Evolutionary conservation across 1,140 invertebrate genomes (phyloP), one percentile per base, ranked within the genome.

Genomic region (Drosophila grimshawi): DNA sequence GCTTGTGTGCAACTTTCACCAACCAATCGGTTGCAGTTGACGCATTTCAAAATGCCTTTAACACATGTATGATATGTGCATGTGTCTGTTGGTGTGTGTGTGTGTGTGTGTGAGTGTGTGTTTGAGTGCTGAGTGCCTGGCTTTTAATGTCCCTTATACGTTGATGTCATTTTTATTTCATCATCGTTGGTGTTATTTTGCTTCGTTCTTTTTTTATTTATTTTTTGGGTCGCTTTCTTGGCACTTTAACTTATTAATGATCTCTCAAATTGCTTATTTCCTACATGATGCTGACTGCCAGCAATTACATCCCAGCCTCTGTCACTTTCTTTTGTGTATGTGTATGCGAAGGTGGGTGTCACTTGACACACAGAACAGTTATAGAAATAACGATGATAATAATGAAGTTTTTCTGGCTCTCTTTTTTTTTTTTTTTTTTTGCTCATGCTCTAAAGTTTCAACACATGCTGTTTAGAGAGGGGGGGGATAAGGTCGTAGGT

Each of bases 251-350:
- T 89, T 89, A 89, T 89, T 89, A 89, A 89, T 89, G 85, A 89
- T 89, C 85, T 89, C 85, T 83, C 85, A 89, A 89, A 89, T 89
- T 89, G 85, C 85, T 89, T 89, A 89, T 89, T 89, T 89, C 85
- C 85, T 90, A 89, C 85, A 89, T 78, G 61, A 79, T 79, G 80
- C 80, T 83, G 81, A 57, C 73, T 78, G 77, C 46, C 77, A 80
- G 77, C 80, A 88, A 88, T 89, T 89, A 88, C 82, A 77, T 76
- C 71, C 67, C 73, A 59, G 78, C 55, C 59, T 61, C 49, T 67
- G 62, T 41, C 45, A 43, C 37, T 51, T 35, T 27, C 66, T 68
- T 60, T 68, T 29, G 61, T 53, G 63, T 46, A 69, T 32, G 60
- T 70, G 66, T 60, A 55, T 52, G 63, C 4, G 32, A 37, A 57